Evolutionary conservation across 1,140 invertebrate genomes (phyloP).

Genomic region (Cepaea nemoralis): DNA sequence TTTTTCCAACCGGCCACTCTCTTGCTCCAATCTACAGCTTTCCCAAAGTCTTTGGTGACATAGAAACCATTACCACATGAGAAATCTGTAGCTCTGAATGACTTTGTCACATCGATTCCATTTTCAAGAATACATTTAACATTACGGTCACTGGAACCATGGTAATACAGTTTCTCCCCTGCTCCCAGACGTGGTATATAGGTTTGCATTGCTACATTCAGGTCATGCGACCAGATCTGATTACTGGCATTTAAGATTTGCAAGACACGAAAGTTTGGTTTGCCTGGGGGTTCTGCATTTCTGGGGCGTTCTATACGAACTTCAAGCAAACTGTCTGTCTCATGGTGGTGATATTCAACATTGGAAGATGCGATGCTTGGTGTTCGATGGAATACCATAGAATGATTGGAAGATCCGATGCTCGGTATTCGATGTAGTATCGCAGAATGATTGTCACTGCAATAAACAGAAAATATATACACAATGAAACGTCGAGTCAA

Average conservation of each 20-base stretch:
- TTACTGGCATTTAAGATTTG: neutral
- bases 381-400: too few relatives aligned
- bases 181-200: too few relatives aligned
- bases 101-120: neutral
- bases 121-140: neutral
- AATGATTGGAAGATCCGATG: too few relatives aligned
- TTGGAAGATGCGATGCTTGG: too few relatives aligned
- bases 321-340: neutral
- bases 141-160: neutral
- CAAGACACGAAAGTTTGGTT: neutral
- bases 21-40: neutral
- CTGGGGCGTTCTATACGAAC: neutral
- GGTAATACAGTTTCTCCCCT: neutral
- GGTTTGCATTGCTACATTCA: neutral
- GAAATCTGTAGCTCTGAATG: neutral
- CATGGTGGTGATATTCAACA: too few relatives aligned
- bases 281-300: neutral
- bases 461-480: too few relatives aligned
- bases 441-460: too few relatives aligned
- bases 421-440: too few relatives aligned
- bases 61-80: neutral
- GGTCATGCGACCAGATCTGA: neutral
- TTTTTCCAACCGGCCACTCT: neutral
- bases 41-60: neutral
- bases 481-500: too few relatives aligned